Conservation (phyloP, 2,113 vertebrate genomes). For the Antechinus stuartii region DNA sequence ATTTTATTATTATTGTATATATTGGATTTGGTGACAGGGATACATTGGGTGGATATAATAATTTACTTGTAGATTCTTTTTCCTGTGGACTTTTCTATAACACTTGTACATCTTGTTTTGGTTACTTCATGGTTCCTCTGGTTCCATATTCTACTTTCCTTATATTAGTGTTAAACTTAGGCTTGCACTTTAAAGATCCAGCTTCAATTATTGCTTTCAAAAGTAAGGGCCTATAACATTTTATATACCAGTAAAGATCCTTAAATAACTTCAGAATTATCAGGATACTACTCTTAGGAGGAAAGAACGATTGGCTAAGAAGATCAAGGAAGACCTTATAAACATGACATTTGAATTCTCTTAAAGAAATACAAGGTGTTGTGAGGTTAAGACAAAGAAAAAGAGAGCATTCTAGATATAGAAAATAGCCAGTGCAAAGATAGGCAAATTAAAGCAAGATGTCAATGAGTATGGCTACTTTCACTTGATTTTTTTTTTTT, state of each 20-base stretch:
- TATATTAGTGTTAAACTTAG: neutral
- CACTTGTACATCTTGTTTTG: neutral
- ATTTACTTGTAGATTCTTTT: neutral
- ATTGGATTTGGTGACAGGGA: neutral
- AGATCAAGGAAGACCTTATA: neutral
- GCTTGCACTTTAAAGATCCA: neutral
- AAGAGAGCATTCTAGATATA: neutral
- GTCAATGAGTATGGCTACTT: neutral
- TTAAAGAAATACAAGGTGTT: neutral
- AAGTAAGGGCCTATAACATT: neutral
- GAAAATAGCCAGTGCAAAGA: neutral
- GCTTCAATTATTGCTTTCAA: neutral
- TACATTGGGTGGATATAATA: neutral
- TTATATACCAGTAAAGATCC: neutral
- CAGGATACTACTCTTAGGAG: neutral
- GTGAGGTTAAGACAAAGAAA: neutral
- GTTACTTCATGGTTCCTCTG: neutral
- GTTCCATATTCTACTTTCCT: neutral
- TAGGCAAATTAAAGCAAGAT: neutral
- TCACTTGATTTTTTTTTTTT: too few relatives aligned
- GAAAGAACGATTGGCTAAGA: neutral
- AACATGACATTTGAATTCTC: neutral
- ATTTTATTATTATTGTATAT: neutral
- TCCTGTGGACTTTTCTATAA: neutral
- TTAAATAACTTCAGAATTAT: neutral